A percentile compares a stretch with the other conserved stretches of the same genome.
Evolutionary conservation across 2,888 invertebrate genomes (phyloP).

Genomic region (Caenorhabditis imperialis): DNA sequence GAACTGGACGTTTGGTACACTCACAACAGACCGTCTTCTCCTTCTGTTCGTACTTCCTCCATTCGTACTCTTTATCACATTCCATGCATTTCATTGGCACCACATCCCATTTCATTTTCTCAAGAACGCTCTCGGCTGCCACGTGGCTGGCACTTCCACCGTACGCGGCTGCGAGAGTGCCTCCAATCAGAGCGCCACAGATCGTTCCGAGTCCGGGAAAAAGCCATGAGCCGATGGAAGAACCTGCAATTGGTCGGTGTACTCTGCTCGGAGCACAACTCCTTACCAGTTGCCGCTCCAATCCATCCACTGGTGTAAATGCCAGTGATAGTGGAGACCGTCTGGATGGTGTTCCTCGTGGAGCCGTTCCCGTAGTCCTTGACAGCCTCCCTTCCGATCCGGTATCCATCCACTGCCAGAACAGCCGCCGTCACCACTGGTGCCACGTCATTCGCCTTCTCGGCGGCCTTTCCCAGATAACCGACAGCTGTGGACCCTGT

Average conservation of each 20-base stretch:
- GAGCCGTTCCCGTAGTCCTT: slow-evolving; percentile 23
- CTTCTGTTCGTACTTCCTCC: too few relatives aligned
- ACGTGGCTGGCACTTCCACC: slow-evolving; percentile 12
- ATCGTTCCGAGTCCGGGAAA: slow-evolving; percentile 26
- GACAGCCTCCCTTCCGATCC: slow-evolving; percentile 1
- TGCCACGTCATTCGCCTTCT: slow-evolving; percentile 12
- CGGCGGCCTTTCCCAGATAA: slow-evolving; percentile 5
- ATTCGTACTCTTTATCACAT: slow-evolving; percentile 1
- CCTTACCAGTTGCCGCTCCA: slow-evolving; percentile 11
- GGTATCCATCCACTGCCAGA: slow-evolving; percentile 8
- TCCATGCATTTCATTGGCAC: neutral
- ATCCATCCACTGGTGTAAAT: neutral
- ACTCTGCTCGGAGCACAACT: too few relatives aligned
- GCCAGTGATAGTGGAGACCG: neutral
- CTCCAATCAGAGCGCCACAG: slow-evolving; percentile 11
- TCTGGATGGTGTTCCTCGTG: slow-evolving; percentile 11
- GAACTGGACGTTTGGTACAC: too few relatives aligned
- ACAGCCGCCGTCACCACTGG: slow-evolving; percentile 1
- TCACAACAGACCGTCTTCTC: too few relatives aligned
- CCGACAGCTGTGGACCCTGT: slow-evolving; percentile 9
- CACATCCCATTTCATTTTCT: slow-evolving; percentile 10
- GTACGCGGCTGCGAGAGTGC: neutral
- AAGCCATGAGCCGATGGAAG: neutral
- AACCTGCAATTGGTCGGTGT: slow-evolving; percentile 14
- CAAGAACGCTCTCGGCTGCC: slow-evolving; percentile 1